These are phyloP conservation scores for Cromileptes altivelis DNA, from an alignment of 2,113 vertebrate species.

Conservation along the genomic window DNA sequence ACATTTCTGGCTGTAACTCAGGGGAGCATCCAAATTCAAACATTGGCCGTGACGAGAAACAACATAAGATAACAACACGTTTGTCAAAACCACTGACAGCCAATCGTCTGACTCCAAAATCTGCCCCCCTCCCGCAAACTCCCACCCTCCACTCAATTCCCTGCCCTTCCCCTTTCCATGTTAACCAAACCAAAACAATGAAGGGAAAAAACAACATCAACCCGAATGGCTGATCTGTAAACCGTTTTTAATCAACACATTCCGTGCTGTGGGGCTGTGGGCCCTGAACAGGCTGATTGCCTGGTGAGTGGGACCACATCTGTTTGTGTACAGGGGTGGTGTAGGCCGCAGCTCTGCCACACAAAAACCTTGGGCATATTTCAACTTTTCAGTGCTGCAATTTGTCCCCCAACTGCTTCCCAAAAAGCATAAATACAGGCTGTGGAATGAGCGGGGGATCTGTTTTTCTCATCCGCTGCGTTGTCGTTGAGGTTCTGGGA, in stretches of 20 bases:
- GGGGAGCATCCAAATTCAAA: slow-evolving; percentile 57
- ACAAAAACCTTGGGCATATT: slow-evolving; percentile 78
- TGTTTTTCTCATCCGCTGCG: slow-evolving; percentile 75
- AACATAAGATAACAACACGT: slow-evolving; percentile 57
- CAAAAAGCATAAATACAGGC: slow-evolving; percentile 70
- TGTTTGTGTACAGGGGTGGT: slow-evolving; percentile 69
- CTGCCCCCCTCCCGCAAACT: not conserved
- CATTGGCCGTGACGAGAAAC: slow-evolving; percentile 47
- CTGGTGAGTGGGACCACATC: slow-evolving; percentile 65
- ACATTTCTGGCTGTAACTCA: slow-evolving; percentile 72
- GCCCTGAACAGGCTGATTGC: slow-evolving; percentile 55
- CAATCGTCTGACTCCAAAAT: not conserved
- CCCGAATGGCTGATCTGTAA: slow-evolving; percentile 60
- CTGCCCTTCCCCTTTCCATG: slow-evolving; percentile 17
- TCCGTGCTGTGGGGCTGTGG: slow-evolving; percentile 50
- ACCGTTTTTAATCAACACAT: slow-evolving; percentile 77
- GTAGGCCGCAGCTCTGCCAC: slow-evolving; percentile 71
- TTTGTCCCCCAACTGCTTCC: slow-evolving; percentile 67
- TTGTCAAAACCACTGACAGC: slow-evolving; percentile 54
- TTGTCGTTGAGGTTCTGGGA: slow-evolving; percentile 76
- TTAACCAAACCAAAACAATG: slow-evolving; percentile 68
- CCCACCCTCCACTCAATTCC: not conserved
- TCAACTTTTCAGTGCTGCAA: slow-evolving; percentile 71
- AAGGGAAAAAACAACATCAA: slow-evolving; percentile 39
- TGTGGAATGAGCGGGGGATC: slow-evolving; percentile 64